Evolutionary conservation across 2,888 invertebrate species (phyloP).

Genomic region (Leptinotarsa rubiginosa): DNA sequence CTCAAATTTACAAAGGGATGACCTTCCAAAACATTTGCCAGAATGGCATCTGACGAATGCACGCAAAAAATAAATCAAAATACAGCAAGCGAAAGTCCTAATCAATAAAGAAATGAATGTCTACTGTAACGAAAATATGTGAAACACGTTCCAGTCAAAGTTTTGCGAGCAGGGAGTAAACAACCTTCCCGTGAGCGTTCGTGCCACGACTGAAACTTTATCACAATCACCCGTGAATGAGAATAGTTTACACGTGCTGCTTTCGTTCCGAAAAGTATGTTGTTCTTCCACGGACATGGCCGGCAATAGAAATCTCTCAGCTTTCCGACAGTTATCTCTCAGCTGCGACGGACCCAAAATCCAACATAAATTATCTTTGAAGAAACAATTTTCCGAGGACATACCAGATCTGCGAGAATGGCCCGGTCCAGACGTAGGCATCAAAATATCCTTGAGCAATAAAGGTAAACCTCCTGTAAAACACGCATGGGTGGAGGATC

Average conservation of each 20-base stretch:
- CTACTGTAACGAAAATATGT: slow-evolving; percentile 57
- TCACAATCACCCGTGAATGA: slow-evolving; percentile 25
- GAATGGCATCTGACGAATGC: slow-evolving; percentile 17
- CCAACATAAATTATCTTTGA: slow-evolving; percentile 51
- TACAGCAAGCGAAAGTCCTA: slow-evolving; percentile 62
- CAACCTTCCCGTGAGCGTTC: slow-evolving; percentile 40
- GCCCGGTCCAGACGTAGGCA: slow-evolving; percentile 45
- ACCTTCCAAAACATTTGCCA: slow-evolving; percentile 8
- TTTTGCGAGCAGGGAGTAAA: slow-evolving; percentile 58
- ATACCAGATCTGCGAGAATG: slow-evolving; percentile 48
- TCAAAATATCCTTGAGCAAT: slow-evolving; percentile 52
- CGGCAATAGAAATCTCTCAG: slow-evolving; percentile 55
- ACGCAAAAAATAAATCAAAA: slow-evolving; percentile 54
- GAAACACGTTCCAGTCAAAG: slow-evolving; percentile 63
- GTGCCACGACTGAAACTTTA: slow-evolving; percentile 31
- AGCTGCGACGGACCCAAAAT: slow-evolving; percentile 56
- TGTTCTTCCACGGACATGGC: slow-evolving; percentile 41
- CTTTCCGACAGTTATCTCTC: slow-evolving; percentile 62
- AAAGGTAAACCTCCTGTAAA: slow-evolving; percentile 50
- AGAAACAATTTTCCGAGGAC: slow-evolving; percentile 62
- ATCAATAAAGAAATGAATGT: slow-evolving; percentile 65
- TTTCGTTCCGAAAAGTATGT: slow-evolving; percentile 15
- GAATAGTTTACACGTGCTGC: slow-evolving; percentile 14
- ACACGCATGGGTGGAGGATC: slow-evolving; percentile 54
- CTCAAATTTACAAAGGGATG: slow-evolving; percentile 4